phyloP scores from a whole-genome alignment of 2,113 vertebrate genomes.

The Nesoenas mayeri region DNA sequence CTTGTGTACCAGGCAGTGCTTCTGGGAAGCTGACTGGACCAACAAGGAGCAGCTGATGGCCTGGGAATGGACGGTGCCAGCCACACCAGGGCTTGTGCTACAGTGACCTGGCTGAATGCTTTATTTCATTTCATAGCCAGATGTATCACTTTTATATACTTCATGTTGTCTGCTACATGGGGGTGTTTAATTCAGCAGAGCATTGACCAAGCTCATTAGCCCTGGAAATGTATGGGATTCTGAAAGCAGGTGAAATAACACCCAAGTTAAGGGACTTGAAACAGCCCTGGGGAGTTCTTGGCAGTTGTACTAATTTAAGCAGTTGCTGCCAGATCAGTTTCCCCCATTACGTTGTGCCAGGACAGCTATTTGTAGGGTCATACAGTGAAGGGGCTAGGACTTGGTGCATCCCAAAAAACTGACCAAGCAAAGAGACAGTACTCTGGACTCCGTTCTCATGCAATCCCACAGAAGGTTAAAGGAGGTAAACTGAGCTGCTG shows the following conservation, averaged over 20 bases:
- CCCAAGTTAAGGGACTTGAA: not conserved
- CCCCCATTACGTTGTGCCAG: fast-evolving
- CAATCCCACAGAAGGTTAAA: not conserved
- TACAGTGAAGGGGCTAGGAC: not conserved
- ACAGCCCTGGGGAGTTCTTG: not conserved
- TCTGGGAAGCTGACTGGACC: not conserved
- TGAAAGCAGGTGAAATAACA: not conserved
- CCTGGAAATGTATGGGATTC: not conserved
- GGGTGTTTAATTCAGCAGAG: not conserved
- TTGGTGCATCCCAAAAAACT: not conserved
- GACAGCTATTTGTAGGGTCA: not conserved
- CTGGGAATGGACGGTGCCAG: not conserved
- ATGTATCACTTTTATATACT: not conserved
- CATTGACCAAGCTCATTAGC: not conserved
- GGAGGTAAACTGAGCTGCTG: not conserved
- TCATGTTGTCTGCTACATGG: not conserved
- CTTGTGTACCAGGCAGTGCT: not conserved
- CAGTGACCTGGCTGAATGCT: not conserved
- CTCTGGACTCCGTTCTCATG: not conserved
- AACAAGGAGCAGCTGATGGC: not conserved
- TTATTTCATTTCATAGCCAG: not conserved
- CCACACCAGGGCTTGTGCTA: not conserved
- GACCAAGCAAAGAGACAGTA: not conserved
- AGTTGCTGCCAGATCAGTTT: not conserved
- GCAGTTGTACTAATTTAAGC: not conserved